Conservation (phyloP, 2,797 vertebrate species). For the Gallinago solitaria region DNA sequence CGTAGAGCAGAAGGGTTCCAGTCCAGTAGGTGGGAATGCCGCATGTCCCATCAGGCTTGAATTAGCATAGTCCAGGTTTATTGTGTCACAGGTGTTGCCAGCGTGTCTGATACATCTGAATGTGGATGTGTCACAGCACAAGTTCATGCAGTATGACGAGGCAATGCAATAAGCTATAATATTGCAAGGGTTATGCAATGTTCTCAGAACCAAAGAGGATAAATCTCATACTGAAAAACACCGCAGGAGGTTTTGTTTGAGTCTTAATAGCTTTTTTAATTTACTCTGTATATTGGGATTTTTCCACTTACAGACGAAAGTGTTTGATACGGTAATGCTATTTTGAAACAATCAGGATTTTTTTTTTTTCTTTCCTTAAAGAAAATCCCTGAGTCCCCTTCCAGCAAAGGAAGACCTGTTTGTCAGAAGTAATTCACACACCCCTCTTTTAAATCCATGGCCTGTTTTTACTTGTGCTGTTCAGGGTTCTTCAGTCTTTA, state of each 20-base stretch:
- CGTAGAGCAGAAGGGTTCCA: neutral
- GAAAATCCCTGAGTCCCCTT: slow-evolving; percentile 7
- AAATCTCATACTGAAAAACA: slow-evolving; percentile 6
- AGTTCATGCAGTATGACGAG: slow-evolving; percentile 13
- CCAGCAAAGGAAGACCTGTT: slow-evolving; percentile 59
- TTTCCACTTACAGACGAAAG: slow-evolving; percentile 2
- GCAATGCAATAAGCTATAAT: slow-evolving; percentile 15
- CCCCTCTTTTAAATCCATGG: slow-evolving; percentile 43
- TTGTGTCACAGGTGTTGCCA: slow-evolving; percentile 61
- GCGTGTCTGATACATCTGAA: slow-evolving; percentile 45
- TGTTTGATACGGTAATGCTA: neutral
- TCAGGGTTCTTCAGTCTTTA: slow-evolving; percentile 54
- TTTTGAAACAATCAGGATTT: neutral
- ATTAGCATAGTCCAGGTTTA: slow-evolving; percentile 30
- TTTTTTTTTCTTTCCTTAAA: neutral
- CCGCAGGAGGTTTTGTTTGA: neutral
- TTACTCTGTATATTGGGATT: neutral
- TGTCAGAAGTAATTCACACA: slow-evolving; percentile 56
- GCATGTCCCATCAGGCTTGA: slow-evolving; percentile 24
- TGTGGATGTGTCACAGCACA: slow-evolving; percentile 58
- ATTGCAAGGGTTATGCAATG: slow-evolving; percentile 34
- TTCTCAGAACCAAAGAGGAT: slow-evolving; percentile 6
- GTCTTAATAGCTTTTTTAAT: neutral
- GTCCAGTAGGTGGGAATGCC: neutral
- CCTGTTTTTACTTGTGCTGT: slow-evolving; percentile 65